Evolutionary conservation across 2,888 invertebrate genomes (phyloP).

Genomic region (Adelphocoris suturalis): DNA sequence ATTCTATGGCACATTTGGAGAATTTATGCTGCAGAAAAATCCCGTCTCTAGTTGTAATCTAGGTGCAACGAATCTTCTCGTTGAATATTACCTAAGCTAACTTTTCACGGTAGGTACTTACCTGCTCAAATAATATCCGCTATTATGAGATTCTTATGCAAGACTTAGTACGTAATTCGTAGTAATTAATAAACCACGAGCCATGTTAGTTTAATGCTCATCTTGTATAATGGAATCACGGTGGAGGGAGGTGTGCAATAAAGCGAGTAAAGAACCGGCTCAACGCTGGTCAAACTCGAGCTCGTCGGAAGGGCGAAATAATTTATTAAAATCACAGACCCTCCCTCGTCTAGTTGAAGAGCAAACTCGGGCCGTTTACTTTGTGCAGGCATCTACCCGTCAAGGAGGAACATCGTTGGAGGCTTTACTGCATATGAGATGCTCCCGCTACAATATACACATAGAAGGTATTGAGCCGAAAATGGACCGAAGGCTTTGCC

Average conservation of each 20-base stretch:
- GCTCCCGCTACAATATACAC: background rate
- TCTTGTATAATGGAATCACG: constrained; percentile 23
- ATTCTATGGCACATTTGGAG: too few species aligned
- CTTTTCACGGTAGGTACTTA: too few species aligned
- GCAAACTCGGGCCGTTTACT: constrained; percentile 52
- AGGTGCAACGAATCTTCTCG: too few species aligned
- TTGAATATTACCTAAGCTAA: too few species aligned
- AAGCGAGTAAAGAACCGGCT: background rate
- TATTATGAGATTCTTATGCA: too few species aligned
- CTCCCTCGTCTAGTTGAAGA: constrained; percentile 29
- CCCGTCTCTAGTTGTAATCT: too few species aligned
- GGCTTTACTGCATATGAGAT: constrained; percentile 67
- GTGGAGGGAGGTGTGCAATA: background rate
- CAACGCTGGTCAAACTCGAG: constrained; percentile 25
- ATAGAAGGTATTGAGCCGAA: background rate
- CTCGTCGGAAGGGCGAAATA: constrained; percentile 42
- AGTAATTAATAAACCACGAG: too few species aligned
- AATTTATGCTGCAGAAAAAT: too few species aligned
- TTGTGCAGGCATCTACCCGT: constrained; percentile 19
- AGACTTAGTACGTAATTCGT: too few species aligned
- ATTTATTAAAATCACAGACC: constrained; percentile 62
- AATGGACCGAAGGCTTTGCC: background rate
- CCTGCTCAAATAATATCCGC: too few species aligned
- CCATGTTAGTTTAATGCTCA: constrained; percentile 4
- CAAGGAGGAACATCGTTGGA: background rate